Percentiles rank a stretch among this genome's conserved stretches.
Evolutionary conservation across 2,888 invertebrate species (phyloP).

Genomic region (Platycheirus rosarum): DNA sequence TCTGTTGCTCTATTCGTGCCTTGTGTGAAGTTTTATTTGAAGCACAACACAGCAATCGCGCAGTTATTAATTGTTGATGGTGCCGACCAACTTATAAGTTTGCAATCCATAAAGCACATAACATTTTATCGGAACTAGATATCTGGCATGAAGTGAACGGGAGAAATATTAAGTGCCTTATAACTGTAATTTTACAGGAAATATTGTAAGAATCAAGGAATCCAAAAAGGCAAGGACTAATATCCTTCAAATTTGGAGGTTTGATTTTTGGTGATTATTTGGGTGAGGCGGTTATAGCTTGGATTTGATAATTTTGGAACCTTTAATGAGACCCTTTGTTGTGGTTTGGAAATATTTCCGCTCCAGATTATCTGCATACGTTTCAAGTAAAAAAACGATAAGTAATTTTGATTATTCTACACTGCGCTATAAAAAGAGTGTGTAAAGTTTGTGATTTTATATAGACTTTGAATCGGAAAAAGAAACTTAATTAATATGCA

Average conservation of each 20-base stretch:
- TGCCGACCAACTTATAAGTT: conserved; percentile 46
- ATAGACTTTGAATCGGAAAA: conserved; percentile 8
- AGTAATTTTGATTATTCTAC: conserved; percentile 28
- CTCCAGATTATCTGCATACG: conserved; percentile 43
- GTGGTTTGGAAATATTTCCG: conserved; percentile 71
- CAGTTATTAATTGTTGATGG: conserved; percentile 18
- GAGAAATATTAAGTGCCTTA: conserved; percentile 58
- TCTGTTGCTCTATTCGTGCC: conserved; percentile 62
- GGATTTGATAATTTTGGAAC: not conserved
- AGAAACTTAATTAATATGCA: conserved; percentile 78
- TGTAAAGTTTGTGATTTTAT: not conserved
- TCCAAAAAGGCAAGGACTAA: conserved; percentile 56
- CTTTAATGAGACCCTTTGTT: conserved; percentile 64
- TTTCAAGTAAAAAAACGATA: conserved; percentile 33
- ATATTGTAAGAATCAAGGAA: conserved; percentile 27
- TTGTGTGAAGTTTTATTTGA: conserved; percentile 42
- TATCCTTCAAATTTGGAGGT: not conserved
- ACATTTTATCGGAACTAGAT: conserved; percentile 49
- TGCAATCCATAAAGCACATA: conserved; percentile 50
- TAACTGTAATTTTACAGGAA: conserved; percentile 39
- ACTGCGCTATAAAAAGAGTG: conserved; percentile 47
- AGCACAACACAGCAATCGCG: conserved; percentile 13
- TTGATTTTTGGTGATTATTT: not conserved
- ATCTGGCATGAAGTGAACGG: conserved; percentile 39
- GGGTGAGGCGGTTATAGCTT: too few species aligned